Evolutionary conservation across 2,888 invertebrate genomes (phyloP).

Genomic region (Drosophila demipolita): DNA sequence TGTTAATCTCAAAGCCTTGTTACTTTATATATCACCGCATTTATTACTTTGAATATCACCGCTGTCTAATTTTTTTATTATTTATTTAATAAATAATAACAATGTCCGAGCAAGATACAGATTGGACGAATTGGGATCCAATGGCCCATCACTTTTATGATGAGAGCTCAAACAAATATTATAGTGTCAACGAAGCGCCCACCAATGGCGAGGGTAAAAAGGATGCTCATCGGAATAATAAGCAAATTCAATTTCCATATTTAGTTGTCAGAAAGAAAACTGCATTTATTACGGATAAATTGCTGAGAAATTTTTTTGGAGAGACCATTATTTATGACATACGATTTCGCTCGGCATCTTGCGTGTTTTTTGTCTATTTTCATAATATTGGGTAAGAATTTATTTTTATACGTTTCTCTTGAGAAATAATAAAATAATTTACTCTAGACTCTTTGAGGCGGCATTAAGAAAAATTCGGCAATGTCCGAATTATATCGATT

Average conservation of each 20-base stretch:
- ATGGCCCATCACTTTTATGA: conserved; percentile 46
- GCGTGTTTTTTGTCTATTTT: conserved; percentile 52
- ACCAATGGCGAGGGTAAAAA: not conserved
- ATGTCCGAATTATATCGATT: conserved; percentile 38
- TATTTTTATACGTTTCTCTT: not conserved
- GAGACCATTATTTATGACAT: conserved; percentile 22
- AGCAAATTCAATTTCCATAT: conserved; percentile 44
- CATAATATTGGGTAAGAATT: conserved; percentile 46
- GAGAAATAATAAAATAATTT: not conserved
- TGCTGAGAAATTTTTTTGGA: conserved; percentile 51
- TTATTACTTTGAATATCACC: not conserved
- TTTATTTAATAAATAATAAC: not conserved
- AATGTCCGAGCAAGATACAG: conserved; percentile 18
- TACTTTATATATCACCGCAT: not conserved
- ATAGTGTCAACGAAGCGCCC: conserved; percentile 7
- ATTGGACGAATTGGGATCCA: conserved; percentile 54
- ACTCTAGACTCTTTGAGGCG: conserved; percentile 41
- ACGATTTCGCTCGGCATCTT: conserved; percentile 15
- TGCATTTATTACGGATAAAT: conserved; percentile 15
- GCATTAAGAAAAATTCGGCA: conserved; percentile 34
- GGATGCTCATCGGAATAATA: not conserved
- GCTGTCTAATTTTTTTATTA: not conserved
- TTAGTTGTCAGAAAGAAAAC: conserved; percentile 46
- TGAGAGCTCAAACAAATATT: conserved; percentile 34
- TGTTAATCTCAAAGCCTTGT: not conserved